Base-by-base conservation (phyloP, 2,888 invertebrate genomes). In the Holacanthella duospinosa region DNA sequence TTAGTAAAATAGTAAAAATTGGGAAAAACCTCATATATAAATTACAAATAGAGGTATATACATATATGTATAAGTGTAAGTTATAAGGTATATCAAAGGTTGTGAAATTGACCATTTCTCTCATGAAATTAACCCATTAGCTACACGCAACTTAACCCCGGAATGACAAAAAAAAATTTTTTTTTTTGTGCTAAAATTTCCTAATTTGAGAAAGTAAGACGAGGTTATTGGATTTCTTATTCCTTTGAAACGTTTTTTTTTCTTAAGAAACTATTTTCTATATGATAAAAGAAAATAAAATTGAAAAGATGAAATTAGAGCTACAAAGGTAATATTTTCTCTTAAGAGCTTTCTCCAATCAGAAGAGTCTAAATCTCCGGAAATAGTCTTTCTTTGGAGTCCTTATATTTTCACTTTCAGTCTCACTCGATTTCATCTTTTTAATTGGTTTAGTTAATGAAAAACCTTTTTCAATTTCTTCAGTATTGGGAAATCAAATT, bases 391-490 rank as follows among this genome's bases (percentile, higher is more conserved):
- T 16, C 36, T 6, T 36, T 36, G 16, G 36, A 16, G 36, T 16
- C 36, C 36, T 36, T 36, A 6, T 36, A 36, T 16, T 16, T 9
- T 9, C 48, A 12, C 36, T 36, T 12, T 6, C 21, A 48, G 4
- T 16, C 12, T n/a, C 21, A 9, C 48, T 48, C 48, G 19, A n/a
- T 21, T 21, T n/a, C 48, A 21, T 48, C 19, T 48, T 48, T 48
- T 21, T 48, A 48, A 48, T 48, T 48, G 48, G 48, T 9, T 48
- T 48, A 48, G 48, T 48, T 48, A 48, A 48, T 48, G 48, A 48
- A 48, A 48, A 48, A 48, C 36, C n/a, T n/a, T n/a, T n/a, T n/a
- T n/a, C n/a, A n/a, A n/a, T n/a, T n/a, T n/a, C n/a, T n/a, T n/a
- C n/a, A n/a, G n/a, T n/a, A n/a, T n/a, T n/a, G n/a, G n/a, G n/a